Evolutionary conservation across 2,113 vertebrate genomes (phyloP).

Genomic region (Eudyptes chrysolophus): DNA sequence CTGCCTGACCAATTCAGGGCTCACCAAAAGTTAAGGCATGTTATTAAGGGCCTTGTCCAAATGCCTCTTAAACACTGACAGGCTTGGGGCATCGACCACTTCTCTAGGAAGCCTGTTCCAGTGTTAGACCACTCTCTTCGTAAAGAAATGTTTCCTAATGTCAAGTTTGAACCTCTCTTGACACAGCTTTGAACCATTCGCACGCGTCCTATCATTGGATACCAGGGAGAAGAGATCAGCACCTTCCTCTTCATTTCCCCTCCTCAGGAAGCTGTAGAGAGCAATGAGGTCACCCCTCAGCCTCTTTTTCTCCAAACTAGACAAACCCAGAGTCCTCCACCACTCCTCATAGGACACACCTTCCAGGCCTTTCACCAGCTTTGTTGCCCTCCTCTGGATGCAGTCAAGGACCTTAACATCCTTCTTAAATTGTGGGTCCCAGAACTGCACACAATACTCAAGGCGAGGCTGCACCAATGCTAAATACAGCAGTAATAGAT

Average conservation of each 20-base stretch:
- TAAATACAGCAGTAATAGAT: neutral
- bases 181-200: neutral
- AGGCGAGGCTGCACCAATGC: neutral
- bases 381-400: neutral
- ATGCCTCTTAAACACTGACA: neutral
- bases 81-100: neutral
- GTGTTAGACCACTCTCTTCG: fast-evolving
- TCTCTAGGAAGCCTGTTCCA: neutral
- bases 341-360: neutral
- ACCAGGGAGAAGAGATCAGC: neutral
- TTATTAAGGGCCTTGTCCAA: neutral
- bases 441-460: neutral
- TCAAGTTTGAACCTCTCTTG: neutral
- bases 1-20: neutral
- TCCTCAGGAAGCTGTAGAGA: neutral
- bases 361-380: neutral
- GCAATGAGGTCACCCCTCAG: neutral
- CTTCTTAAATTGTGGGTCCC: neutral
- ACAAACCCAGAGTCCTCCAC: neutral
- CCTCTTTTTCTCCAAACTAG: too few relatives aligned
- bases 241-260: neutral
- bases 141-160: neutral
- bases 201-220: neutral
- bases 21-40: neutral
- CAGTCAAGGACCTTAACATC: neutral